These are phyloP conservation scores for Eretmochelys imbricata DNA, from an alignment of 2,113 vertebrate genomes.

Conservation along the genomic window DNA sequence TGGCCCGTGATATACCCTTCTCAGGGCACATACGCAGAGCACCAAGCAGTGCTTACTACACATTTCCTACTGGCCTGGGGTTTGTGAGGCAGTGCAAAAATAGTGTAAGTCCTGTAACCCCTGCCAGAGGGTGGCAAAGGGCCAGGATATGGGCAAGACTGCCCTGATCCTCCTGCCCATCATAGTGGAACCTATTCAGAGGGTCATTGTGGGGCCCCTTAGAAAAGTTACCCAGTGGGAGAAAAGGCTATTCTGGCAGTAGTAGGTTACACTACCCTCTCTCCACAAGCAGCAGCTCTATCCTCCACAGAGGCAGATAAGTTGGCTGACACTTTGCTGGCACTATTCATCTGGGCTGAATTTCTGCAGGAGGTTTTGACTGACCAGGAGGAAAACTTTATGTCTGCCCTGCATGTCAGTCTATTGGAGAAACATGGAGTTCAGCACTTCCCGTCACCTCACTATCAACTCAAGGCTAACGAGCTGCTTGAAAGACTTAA, in stretches of 20 bases:
- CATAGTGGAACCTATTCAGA: no score
- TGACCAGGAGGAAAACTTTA: neutral
- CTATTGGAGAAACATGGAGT: neutral
- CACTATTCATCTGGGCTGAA: neutral
- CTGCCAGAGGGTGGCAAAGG: neutral
- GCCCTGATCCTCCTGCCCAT: no score
- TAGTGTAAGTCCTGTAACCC: neutral
- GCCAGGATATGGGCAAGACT: neutral
- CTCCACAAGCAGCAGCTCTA: neutral
- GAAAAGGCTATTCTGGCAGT: no score
- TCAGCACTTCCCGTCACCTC: neutral
- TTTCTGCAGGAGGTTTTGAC: neutral
- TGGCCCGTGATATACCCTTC: no score
- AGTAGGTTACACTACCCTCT: no score
- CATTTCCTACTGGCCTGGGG: no score
- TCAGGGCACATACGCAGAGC: no score
- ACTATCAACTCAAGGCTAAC: neutral
- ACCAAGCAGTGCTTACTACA: no score
- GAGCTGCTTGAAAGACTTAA: neutral
- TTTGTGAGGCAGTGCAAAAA: no score
- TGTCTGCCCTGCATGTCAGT: neutral
- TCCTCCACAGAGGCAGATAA: neutral
- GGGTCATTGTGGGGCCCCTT: no score
- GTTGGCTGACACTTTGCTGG: neutral
- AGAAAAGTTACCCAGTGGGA: no score